A percentile compares a stretch with the other conserved stretches of the same genome.
Evolutionary conservation across 2,113 vertebrate genomes (phyloP).

Genomic region (Larimichthys polyactis): DNA sequence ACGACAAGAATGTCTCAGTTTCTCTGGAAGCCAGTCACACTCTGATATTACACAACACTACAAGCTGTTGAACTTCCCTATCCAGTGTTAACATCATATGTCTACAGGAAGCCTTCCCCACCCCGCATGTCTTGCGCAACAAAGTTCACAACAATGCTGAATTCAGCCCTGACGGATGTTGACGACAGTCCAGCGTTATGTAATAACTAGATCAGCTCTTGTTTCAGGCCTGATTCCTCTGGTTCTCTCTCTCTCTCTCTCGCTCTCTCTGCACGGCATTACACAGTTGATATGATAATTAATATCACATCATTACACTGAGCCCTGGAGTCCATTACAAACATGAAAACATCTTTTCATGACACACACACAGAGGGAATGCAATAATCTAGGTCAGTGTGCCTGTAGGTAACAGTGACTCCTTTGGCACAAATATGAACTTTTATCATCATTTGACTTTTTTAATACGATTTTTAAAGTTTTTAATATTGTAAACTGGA

Average conservation of each 20-base stretch:
- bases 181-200: conserved; percentile 51
- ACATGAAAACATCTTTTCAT: conserved; percentile 55
- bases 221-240: conserved; percentile 30
- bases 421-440: conserved; percentile 6
- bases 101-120: conserved; percentile 53
- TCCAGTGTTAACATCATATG: conserved; percentile 25
- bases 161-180: conserved; percentile 35
- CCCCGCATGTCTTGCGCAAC: conserved; percentile 25
- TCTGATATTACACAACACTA: conserved; percentile 61
- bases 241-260: conserved; percentile 20
- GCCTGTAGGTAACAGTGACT: conserved; percentile 49
- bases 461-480: too few species aligned
- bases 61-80: conserved; percentile 55
- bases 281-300: conserved; percentile 49
- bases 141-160: conserved; percentile 48
- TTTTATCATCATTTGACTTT: neutral
- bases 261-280: conserved; percentile 10
- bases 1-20: conserved; percentile 13
- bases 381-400: conserved; percentile 66
- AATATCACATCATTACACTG: conserved; percentile 54
- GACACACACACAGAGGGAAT: conserved; percentile 27
- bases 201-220: conserved; percentile 50
- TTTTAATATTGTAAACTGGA: neutral
- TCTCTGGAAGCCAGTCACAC: conserved; percentile 28
- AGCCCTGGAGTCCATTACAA: conserved; percentile 34